A percentile compares a stretch with the other conserved stretches of the same genome.
phyloP scores from a whole-genome alignment of 2,797 vertebrate species.

The Nothura maculosa region DNA sequence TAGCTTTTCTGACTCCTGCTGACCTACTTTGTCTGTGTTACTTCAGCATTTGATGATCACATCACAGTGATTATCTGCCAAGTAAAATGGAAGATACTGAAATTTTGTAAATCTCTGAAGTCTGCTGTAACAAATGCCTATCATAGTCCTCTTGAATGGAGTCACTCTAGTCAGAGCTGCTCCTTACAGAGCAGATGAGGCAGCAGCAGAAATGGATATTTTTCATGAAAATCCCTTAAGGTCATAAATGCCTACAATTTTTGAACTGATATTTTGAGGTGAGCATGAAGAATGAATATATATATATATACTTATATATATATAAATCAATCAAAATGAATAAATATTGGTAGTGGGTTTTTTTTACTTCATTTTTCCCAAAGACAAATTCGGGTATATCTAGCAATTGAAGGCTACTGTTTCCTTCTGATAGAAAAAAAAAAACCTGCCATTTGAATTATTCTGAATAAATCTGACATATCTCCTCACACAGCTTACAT shows the following conservation, averaged over 20 bases:
- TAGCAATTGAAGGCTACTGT: not conserved
- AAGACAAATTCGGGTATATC: not conserved
- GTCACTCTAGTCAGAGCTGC: not conserved
- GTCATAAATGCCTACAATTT: not conserved
- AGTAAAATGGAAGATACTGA: not conserved
- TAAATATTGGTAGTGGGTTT: fast-evolving
- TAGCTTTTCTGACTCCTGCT: not conserved
- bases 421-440: not conserved
- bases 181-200: not conserved
- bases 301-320: too few relatives aligned
- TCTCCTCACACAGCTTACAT: not conserved
- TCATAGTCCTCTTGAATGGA: not conserved
- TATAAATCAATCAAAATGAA: not conserved
- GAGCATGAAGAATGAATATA: not conserved
- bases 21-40: not conserved
- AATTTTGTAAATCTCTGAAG: not conserved
- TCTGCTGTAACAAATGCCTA: not conserved
- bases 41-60: not conserved
- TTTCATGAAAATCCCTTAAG: not conserved
- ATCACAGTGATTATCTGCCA: not conserved
- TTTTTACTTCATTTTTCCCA: not conserved
- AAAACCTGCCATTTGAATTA: not conserved
- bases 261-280: not conserved
- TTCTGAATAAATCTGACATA: not conserved
- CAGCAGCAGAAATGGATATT: not conserved